These are phyloP conservation scores for Columba janthina DNA, from an alignment of 2,113 vertebrate species.

Conservation along the genomic window DNA sequence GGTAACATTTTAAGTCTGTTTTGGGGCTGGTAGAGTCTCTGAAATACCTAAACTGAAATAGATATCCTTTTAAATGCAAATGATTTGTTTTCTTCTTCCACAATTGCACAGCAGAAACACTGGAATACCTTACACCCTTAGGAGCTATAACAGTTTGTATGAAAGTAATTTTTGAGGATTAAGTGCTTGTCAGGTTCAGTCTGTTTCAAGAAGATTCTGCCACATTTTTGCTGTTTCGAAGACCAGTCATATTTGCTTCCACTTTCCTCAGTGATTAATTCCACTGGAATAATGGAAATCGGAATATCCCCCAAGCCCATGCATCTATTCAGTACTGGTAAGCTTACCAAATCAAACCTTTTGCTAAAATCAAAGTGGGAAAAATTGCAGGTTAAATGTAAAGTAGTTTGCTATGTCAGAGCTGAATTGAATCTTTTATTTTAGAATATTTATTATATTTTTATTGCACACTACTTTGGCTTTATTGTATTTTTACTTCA, in stretches of 20 bases:
- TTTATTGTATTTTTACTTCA: neutral
- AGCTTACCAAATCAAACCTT: neutral
- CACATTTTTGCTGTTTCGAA: neutral
- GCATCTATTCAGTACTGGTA: neutral
- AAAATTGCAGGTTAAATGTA: neutral
- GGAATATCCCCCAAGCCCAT: neutral
- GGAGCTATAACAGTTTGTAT: neutral
- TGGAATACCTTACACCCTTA: neutral
- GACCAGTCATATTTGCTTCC: neutral
- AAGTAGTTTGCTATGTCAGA: neutral
- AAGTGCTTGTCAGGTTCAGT: neutral
- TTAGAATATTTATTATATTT: neutral
- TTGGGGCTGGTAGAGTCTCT: neutral
- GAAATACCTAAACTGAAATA: neutral
- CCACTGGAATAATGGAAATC: neutral
- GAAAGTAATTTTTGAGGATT: neutral
- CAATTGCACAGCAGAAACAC: neutral
- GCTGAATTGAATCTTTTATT: neutral
- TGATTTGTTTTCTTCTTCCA: neutral
- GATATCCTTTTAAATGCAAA: neutral
- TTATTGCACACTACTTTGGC: neutral
- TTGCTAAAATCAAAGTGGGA: neutral
- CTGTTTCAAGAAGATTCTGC: neutral
- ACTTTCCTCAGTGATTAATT: neutral
- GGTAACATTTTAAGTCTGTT: neutral